These are phyloP conservation scores for Eupithecia subumbrata DNA, from an alignment of 2,888 invertebrate genomes.

Conservation along the genomic window DNA sequence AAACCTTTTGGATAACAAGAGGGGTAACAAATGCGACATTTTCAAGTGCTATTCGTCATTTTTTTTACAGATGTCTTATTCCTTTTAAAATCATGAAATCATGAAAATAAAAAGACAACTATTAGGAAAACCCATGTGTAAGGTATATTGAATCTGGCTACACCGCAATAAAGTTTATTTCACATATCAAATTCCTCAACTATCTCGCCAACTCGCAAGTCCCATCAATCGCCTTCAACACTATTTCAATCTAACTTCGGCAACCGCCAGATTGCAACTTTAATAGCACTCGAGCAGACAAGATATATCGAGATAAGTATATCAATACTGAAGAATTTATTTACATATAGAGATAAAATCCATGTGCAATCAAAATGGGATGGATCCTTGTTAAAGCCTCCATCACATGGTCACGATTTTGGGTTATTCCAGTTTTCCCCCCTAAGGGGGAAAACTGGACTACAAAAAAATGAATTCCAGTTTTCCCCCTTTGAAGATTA, in stretches of 20 bases:
- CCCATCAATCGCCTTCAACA: conserved; percentile 38
- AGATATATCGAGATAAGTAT: conserved; percentile 23
- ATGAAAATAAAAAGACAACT: not conserved
- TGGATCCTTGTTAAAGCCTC: too few species aligned
- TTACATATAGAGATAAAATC: not conserved
- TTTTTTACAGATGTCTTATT: too few species aligned
- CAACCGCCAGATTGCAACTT: conserved; percentile 29
- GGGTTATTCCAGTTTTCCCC: too few species aligned
- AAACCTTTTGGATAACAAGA: not conserved
- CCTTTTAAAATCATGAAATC: too few species aligned
- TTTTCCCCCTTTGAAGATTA: too few species aligned
- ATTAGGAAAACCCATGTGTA: not conserved
- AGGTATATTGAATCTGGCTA: not conserved
- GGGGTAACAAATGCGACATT: not conserved
- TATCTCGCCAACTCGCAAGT: conserved; percentile 23
- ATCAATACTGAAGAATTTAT: not conserved
- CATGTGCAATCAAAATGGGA: not conserved
- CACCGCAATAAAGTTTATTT: conserved; percentile 7
- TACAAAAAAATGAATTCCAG: too few species aligned
- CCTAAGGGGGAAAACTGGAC: too few species aligned
- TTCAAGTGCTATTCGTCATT: too few species aligned
- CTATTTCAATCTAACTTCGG: conserved; percentile 35
- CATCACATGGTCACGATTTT: too few species aligned
- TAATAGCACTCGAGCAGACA: conserved; percentile 20
- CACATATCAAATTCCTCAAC: not conserved